Conservation (phyloP, 2,888 invertebrate species). For the Trissoscelio sp. region DNA sequence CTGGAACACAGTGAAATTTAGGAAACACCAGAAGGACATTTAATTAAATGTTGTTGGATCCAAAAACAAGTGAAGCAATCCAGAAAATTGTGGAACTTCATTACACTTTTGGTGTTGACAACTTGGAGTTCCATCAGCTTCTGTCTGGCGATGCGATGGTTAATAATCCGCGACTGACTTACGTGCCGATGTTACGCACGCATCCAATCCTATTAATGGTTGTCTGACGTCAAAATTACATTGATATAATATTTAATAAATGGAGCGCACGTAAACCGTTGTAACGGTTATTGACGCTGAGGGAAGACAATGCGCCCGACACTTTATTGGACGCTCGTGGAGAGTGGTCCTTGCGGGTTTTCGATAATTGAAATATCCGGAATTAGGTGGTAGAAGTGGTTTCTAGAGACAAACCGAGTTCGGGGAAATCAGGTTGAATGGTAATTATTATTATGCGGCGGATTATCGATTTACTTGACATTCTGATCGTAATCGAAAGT, state of each 20-base stretch:
- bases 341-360: not conserved
- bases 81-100: not conserved
- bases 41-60: not conserved
- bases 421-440: not conserved
- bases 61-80: too few species aligned
- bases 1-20: too few species aligned
- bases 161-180: slow-evolving; percentile 15
- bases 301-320: slow-evolving; percentile 3
- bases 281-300: slow-evolving; percentile 27
- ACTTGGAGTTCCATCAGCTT: too few species aligned
- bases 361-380: not conserved
- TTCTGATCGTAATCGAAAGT: not conserved
- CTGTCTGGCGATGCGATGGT: not conserved
- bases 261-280: slow-evolving; percentile 57
- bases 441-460: not conserved
- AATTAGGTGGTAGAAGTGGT: not conserved
- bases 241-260: slow-evolving; percentile 55
- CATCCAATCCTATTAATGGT: slow-evolving; percentile 36
- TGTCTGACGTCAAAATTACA: slow-evolving; percentile 37
- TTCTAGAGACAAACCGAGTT: not conserved
- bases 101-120: too few species aligned
- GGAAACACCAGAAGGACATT: not conserved
- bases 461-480: not conserved
- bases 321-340: slow-evolving; percentile 23
- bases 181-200: slow-evolving; percentile 27